These are phyloP conservation scores for Esox masquinongy DNA, from an alignment of 2,797 vertebrate species.

Conservation along the genomic window DNA sequence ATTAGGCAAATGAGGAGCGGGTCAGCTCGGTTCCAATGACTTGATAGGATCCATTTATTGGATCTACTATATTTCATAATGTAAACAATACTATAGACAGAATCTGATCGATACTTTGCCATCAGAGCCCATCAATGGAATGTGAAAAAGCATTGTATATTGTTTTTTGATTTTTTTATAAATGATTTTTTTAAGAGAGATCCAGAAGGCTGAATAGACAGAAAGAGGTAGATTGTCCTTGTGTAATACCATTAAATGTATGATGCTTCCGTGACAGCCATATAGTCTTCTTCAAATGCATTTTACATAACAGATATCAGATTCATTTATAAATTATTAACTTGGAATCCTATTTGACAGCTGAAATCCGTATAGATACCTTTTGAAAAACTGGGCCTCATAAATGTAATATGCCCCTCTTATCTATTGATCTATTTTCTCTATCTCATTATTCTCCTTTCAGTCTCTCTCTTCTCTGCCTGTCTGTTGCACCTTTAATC, in stretches of 20 bases:
- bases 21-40: not conserved
- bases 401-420: conserved; percentile 5
- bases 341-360: too few relatives aligned
- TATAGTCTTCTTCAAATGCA: not conserved
- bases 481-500: not conserved
- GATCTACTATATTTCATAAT: not conserved
- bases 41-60: not conserved
- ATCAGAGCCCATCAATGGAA: not conserved
- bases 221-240: not conserved
- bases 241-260: not conserved
- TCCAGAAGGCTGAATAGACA: not conserved
- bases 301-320: too few relatives aligned
- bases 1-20: not conserved
- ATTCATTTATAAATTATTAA: too few relatives aligned
- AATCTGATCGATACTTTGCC: not conserved
- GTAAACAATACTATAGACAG: not conserved
- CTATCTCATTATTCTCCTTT: conserved; percentile 6
- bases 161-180: not conserved
- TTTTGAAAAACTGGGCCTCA: too few relatives aligned
- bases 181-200: not conserved
- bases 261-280: not conserved
- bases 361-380: too few relatives aligned
- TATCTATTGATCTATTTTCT: conserved; percentile 11
- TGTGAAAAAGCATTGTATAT: not conserved
- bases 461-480: conserved; percentile 15